Percentiles rank a stretch among this genome's conserved stretches.
phyloP scores from a whole-genome alignment of 2,113 vertebrate species.

The Platycercus adscitus region DNA sequence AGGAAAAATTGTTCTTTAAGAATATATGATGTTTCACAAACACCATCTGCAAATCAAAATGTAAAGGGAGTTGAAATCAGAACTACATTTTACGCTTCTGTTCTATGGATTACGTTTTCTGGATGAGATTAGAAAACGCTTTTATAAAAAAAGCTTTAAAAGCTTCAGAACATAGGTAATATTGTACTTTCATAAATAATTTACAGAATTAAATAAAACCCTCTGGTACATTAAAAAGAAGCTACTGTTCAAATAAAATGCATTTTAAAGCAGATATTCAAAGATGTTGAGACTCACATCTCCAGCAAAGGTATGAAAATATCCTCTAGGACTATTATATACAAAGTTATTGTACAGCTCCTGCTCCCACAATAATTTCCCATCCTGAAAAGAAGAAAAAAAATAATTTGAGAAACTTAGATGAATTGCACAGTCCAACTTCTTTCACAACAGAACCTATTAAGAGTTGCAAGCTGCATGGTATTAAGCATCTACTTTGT shows the following conservation, averaged over 20 bases:
- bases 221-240: not conserved
- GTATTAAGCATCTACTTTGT: not conserved
- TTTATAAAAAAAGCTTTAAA: not conserved
- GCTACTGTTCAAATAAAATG: not conserved
- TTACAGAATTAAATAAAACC: not conserved
- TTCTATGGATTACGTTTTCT: not conserved
- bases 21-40: not conserved
- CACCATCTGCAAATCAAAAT: not conserved
- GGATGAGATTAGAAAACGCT: not conserved
- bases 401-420: not conserved
- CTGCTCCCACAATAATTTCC: slow-evolving; percentile 92
- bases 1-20: not conserved
- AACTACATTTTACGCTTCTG: not conserved
- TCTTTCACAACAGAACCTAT: not conserved
- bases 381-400: slow-evolving; percentile 83
- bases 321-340: slow-evolving; percentile 90
- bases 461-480: not conserved
- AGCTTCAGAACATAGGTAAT: not conserved
- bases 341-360: slow-evolving; percentile 97
- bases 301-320: slow-evolving; percentile 97
- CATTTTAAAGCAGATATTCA: not conserved
- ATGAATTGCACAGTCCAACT: not conserved
- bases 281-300: slow-evolving; percentile 76
- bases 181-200: not conserved
- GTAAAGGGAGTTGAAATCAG: not conserved